Evolutionary conservation across 2,113 vertebrate species (phyloP).

Genomic region (Perccottus glenii): DNA sequence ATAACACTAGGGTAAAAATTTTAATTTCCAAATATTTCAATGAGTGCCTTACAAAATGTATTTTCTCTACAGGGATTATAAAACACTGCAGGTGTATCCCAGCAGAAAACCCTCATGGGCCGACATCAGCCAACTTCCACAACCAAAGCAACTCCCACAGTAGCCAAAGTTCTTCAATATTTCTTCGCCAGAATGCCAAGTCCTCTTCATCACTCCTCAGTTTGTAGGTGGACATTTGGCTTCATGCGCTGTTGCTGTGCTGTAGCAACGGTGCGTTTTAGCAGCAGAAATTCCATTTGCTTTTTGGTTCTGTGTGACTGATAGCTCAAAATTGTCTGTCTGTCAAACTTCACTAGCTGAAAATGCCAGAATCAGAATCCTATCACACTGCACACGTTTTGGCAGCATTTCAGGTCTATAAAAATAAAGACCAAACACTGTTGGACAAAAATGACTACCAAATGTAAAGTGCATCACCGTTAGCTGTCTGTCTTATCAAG

Average conservation of each 20-base stretch:
- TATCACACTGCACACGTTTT: slow-evolving; percentile 3
- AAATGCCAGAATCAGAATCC: not conserved
- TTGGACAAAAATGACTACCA: slow-evolving; percentile 7
- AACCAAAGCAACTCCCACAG: not conserved
- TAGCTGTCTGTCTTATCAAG: slow-evolving; percentile 2
- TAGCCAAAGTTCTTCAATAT: slow-evolving; percentile 10
- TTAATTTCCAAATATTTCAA: too few relatives aligned
- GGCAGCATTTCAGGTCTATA: slow-evolving; percentile 3
- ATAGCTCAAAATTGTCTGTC: slow-evolving; percentile 10
- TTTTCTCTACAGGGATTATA: too few relatives aligned
- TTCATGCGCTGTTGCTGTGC: not conserved
- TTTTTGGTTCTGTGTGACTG: slow-evolving; percentile 12
- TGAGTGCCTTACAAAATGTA: too few relatives aligned
- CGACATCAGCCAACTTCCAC: not conserved
- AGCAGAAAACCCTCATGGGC: too few relatives aligned
- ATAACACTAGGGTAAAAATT: too few relatives aligned
- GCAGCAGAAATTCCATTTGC: not conserved
- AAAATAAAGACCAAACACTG: slow-evolving; percentile 5
- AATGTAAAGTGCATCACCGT: slow-evolving; percentile 14
- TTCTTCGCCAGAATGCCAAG: slow-evolving; percentile 5
- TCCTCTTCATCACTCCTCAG: not conserved
- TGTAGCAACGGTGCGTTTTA: slow-evolving; percentile 6
- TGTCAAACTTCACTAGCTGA: not conserved
- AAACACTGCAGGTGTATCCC: too few relatives aligned
- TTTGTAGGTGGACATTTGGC: slow-evolving; percentile 5